Base-by-base conservation (phyloP, 2,888 invertebrate genomes). In the Acleris laterana region DNA sequence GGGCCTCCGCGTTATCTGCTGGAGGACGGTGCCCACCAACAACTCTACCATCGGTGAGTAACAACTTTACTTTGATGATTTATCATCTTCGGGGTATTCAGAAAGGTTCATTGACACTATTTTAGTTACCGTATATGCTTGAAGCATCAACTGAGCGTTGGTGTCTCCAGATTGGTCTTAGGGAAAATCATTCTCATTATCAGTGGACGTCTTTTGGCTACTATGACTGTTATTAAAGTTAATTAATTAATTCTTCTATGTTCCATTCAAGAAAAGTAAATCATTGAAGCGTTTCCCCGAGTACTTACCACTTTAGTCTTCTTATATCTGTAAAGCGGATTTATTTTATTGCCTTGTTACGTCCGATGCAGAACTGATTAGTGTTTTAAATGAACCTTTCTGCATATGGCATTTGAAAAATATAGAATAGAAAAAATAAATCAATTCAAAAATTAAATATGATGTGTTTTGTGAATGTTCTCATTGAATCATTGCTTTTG, bases 1-100 rank as follows among this genome's bases (percentile, higher is more conserved):
- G 81, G 95, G 95, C 32, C 93, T 99, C 73, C 94, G 95, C 89
- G 96, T 99, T 68, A 87, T 99, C 69, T 96, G 97, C 81, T 99
- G 99, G 99, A 95, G 99, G 73, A 97, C 97, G 46, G 97, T 99
- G 63, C 98, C 98, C 32, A 97, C 97, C 59, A 96, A 98, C 87
- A 96, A 95, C 82, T 92, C 95, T 63, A 95, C 95, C 72, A 97
- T 99, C 79, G 99, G 98, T 79, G 94, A 79, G 88, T 75, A 46
- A 11, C 0, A 7, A 46, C 7, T n/a, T n/a, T n/a, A 6, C 2
- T n/a, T 16, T 46, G 46, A 46, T 2, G 3, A 17, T 2, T 2
- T 17, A 7, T 46, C 16, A n/a, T 46, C 1, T 46, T 46, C 16
- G 5, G n/a, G 4, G n/a, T 17, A 38, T 46, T 46, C 46, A 46